These are phyloP conservation scores for Chauna torquata DNA, from an alignment of 2,113 vertebrate species.

Conservation along the genomic window DNA sequence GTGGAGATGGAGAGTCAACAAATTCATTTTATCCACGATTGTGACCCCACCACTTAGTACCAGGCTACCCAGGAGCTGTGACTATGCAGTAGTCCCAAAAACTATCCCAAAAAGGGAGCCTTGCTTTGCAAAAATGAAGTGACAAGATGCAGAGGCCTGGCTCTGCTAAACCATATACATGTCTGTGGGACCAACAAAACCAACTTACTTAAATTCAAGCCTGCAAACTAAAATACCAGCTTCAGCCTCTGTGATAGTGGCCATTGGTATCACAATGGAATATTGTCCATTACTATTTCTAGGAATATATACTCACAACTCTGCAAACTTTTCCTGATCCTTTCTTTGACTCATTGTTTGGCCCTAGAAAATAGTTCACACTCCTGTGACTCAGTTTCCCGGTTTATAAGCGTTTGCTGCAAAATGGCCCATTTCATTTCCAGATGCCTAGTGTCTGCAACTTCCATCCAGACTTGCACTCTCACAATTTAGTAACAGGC, in stretches of 20 bases:
- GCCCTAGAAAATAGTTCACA: background rate
- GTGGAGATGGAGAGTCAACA: background rate
- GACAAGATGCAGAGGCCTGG: background rate
- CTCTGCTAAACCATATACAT: background rate
- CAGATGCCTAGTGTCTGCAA: no score
- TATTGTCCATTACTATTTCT: background rate
- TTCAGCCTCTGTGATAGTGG: background rate
- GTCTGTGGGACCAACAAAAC: background rate
- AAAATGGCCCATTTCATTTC: background rate
- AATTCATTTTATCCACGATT: background rate
- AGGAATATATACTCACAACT: background rate
- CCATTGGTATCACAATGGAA: background rate
- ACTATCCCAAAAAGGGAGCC: background rate
- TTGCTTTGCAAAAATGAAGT: background rate
- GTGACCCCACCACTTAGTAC: background rate
- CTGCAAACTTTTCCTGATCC: background rate
- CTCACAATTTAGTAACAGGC: background rate
- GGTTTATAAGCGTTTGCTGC: background rate
- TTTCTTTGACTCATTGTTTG: background rate
- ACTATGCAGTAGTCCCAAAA: background rate
- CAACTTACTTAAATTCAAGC: background rate
- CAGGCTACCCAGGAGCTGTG: background rate
- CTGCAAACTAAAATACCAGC: background rate
- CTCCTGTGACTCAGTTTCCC: background rate
- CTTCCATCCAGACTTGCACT: background rate